These are phyloP conservation scores for Ceratosolen solmsi DNA, from an alignment of 1,140 invertebrate genomes.

Conservation along the genomic window DNA sequence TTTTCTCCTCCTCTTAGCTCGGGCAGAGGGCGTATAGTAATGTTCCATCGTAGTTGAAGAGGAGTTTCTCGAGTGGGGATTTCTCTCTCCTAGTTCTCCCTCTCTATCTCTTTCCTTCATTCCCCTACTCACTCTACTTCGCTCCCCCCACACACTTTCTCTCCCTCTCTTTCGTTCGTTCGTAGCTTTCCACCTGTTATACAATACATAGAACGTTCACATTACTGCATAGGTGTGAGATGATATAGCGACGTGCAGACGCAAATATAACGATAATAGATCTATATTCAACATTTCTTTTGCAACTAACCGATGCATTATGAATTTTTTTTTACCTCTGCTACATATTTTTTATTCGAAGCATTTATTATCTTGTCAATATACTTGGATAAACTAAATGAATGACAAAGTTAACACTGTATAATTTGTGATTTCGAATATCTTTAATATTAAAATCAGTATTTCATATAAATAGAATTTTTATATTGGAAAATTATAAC, in stretches of 20 bases:
- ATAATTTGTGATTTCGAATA: too few species aligned
- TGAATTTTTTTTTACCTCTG: too few species aligned
- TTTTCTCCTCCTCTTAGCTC: conserved; percentile 68
- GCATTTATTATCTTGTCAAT: too few species aligned
- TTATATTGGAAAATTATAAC: too few species aligned
- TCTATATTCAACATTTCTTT: background rate
- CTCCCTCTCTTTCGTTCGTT: conserved; percentile 35
- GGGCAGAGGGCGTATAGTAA: conserved; percentile 67
- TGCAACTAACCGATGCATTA: too few species aligned
- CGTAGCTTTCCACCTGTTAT: conserved; percentile 68
- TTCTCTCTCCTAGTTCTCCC: conserved; percentile 36
- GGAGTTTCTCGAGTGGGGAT: conserved; percentile 61
- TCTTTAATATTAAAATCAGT: too few species aligned
- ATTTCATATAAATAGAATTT: too few species aligned
- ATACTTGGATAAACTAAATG: too few species aligned
- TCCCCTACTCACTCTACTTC: conserved; percentile 35
- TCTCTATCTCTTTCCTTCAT: conserved; percentile 42
- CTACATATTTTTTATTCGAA: too few species aligned
- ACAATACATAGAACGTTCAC: conserved; percentile 50
- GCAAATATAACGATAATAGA: background rate
- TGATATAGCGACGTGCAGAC: background rate
- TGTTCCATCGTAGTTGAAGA: conserved; percentile 62
- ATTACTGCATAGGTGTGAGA: conserved; percentile 5
- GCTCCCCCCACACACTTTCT: conserved; percentile 39
- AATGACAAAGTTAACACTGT: too few species aligned